A percentile compares a stretch with the other conserved stretches of the same genome.
Evolutionary conservation across 2,888 invertebrate species (phyloP).

Genomic region (Cacoxenus indagator): DNA sequence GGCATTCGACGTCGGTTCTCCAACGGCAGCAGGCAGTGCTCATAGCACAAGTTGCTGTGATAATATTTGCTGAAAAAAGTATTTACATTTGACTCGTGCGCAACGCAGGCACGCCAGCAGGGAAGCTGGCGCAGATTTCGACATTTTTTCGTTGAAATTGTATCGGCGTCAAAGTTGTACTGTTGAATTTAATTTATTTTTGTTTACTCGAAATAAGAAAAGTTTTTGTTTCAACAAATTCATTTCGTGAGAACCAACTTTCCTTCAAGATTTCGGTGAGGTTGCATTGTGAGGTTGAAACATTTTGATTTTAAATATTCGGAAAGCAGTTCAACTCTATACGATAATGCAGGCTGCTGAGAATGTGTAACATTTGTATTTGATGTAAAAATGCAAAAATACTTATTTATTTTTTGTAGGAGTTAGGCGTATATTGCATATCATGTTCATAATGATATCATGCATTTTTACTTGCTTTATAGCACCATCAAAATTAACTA

Average conservation of each 20-base stretch:
- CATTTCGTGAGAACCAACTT: slow-evolving; percentile 2
- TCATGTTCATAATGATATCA: background rate
- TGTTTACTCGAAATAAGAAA: slow-evolving; percentile 57
- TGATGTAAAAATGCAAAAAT: too few species aligned
- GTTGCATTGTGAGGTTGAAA: background rate
- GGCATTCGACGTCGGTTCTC: background rate
- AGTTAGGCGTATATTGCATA: background rate
- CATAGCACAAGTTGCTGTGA: slow-evolving; percentile 52
- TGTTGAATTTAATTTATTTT: slow-evolving; percentile 37
- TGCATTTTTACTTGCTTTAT: background rate
- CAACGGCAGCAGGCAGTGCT: too few species aligned
- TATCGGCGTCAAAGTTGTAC: slow-evolving; percentile 62
- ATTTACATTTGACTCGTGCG: slow-evolving; percentile 13
- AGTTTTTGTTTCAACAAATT: slow-evolving; percentile 61
- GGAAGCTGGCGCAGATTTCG: background rate
- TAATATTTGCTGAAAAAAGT: slow-evolving; percentile 57
- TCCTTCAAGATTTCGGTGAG: background rate
- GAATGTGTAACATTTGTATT: too few species aligned
- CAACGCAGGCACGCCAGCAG: background rate
- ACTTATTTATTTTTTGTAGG: background rate
- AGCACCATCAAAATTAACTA: background rate
- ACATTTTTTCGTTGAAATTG: slow-evolving; percentile 50
- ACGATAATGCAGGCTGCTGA: too few species aligned
- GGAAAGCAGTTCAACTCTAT: too few species aligned
- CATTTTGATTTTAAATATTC: too few species aligned